Conservation (phyloP, 2,113 vertebrate genomes). For the Procapra przewalskii region DNA sequence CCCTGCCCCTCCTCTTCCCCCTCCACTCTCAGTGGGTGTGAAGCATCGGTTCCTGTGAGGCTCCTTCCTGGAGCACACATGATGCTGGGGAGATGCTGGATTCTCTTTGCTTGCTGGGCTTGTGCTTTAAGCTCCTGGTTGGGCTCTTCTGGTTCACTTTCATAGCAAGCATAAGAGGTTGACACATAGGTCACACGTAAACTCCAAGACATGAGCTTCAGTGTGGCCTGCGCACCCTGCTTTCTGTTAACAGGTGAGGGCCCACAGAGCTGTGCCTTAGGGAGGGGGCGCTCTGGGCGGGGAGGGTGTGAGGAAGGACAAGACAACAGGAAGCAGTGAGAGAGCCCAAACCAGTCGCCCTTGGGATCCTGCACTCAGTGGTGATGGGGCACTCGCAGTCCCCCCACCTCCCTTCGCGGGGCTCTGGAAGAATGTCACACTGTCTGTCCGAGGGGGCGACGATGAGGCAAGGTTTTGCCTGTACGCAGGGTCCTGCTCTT, state of each 20-base stretch:
- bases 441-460: not conserved
- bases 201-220: not conserved
- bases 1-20: not conserved
- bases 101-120: not conserved
- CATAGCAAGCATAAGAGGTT: fast-evolving
- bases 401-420: not conserved
- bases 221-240: fast-evolving
- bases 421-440: not conserved
- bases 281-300: fast-evolving
- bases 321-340: not conserved
- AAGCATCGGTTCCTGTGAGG: not conserved
- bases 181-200: not conserved
- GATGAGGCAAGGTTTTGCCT: not conserved
- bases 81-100: not conserved
- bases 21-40: not conserved
- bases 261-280: fast-evolving
- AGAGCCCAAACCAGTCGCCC: not conserved
- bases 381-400: not conserved
- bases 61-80: not conserved
- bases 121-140: not conserved
- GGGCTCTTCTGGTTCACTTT: not conserved
- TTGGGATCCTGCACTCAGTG: not conserved
- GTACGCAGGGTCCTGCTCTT: fast-evolving
- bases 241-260: not conserved
- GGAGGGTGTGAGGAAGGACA: not conserved